These are phyloP conservation scores for Smittia aterrima DNA, from an alignment of 2,888 invertebrate genomes.

Conservation along the genomic window DNA sequence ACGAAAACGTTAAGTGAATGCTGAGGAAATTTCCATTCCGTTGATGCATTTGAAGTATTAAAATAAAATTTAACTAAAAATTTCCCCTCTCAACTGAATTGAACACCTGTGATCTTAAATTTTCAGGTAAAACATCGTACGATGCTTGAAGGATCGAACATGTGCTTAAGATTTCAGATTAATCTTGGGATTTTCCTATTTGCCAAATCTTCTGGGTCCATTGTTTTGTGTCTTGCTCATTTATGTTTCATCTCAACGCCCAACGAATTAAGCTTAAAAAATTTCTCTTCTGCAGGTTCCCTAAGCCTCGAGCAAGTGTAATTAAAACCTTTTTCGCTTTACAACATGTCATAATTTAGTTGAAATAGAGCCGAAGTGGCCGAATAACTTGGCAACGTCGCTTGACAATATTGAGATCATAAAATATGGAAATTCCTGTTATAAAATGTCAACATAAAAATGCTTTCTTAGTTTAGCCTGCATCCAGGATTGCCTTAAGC, in stretches of 20 bases:
- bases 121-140: no score
- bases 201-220: no score
- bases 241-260: not conserved
- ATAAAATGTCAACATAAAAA: not conserved
- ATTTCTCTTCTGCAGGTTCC: not conserved
- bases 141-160: no score
- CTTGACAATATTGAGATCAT: not conserved
- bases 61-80: no score
- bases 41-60: no score
- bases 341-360: not conserved
- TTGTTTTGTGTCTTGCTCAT: no score
- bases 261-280: not conserved
- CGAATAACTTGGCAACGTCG: not conserved
- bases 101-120: no score
- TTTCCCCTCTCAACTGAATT: no score
- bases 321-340: not conserved
- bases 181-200: no score
- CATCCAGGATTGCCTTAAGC: not conserved
- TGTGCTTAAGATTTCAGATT: no score
- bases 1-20: constrained; percentile 16
- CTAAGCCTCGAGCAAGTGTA: not conserved
- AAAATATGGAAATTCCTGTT: constrained; percentile 39
- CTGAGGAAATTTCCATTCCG: not conserved
- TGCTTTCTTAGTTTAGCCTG: not conserved
- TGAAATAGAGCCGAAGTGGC: not conserved